These are phyloP conservation scores for Oasisia sp. DNA, from an alignment of 2,888 invertebrate genomes.

Conservation along the genomic window DNA sequence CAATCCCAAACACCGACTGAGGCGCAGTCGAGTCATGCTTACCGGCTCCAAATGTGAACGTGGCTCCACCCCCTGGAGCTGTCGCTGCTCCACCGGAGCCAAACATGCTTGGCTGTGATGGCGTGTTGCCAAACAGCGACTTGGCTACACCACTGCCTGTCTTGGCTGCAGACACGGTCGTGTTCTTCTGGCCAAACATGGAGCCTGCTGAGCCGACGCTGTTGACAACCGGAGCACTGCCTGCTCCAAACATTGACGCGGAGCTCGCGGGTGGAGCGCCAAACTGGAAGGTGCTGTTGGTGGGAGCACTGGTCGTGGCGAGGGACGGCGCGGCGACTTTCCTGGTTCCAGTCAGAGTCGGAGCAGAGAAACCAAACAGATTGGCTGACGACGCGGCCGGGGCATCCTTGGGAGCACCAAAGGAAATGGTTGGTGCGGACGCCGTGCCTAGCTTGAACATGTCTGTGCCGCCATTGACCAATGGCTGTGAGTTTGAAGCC, in stretches of 20 bases:
- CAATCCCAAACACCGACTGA: neutral
- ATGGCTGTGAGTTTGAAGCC: neutral
- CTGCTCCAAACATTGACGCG: neutral
- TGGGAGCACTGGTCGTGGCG: neutral
- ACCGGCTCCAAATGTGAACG: neutral
- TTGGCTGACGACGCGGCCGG: neutral
- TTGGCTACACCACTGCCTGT: neutral
- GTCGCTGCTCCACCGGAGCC: neutral
- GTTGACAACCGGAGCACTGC: neutral
- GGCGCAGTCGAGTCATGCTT: neutral
- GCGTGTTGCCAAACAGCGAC: neutral
- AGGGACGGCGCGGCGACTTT: neutral
- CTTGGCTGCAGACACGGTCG: neutral
- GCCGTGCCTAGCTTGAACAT: neutral
- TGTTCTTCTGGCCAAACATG: neutral
- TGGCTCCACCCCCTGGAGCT: neutral
- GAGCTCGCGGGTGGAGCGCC: neutral
- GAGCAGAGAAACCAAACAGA: too few relatives aligned
- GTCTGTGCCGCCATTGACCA: neutral
- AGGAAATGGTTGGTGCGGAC: neutral
- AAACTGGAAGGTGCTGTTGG: neutral
- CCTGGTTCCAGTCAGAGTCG: too few relatives aligned
- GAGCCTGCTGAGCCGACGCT: neutral
- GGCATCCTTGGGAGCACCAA: neutral
- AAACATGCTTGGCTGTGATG: neutral